Conservation (phyloP, 2,113 vertebrate species). For the Phrynosoma platyrhinos region DNA sequence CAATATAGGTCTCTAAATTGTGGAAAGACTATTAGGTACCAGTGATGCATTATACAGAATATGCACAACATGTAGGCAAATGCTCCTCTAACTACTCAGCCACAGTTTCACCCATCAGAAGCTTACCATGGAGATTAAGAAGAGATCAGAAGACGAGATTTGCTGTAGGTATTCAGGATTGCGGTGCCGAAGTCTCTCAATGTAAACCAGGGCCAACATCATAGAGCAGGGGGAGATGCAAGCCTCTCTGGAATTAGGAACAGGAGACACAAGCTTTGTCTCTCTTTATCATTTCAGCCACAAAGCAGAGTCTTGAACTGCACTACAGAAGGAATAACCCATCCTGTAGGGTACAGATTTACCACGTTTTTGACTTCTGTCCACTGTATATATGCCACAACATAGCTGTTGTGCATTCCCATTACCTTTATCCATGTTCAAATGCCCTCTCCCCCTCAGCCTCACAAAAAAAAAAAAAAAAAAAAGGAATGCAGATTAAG, state of each 20-base stretch:
- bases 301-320: not conserved
- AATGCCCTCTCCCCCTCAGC: not conserved
- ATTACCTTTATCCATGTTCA: not conserved
- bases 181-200: slow-evolving; percentile 95
- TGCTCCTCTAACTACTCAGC: not conserved
- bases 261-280: not conserved
- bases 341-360: not conserved
- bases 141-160: slow-evolving; percentile 97
- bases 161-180: slow-evolving; percentile 97
- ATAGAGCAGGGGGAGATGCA: slow-evolving; percentile 97
- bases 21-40: not conserved
- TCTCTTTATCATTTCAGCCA: not conserved
- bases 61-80: not conserved
- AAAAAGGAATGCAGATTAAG: not conserved
- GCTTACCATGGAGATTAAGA: slow-evolving; percentile 96
- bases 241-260: slow-evolving; percentile 84
- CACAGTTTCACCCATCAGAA: not conserved
- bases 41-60: not conserved
- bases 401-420: not conserved
- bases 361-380: not conserved
- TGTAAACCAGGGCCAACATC: slow-evolving; percentile 98
- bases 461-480: too few relatives aligned
- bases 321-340: not conserved
- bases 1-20: not conserved
- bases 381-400: not conserved